These are phyloP conservation scores for Delphinus delphis DNA, from an alignment of 2,113 vertebrate species.

Conservation along the genomic window DNA sequence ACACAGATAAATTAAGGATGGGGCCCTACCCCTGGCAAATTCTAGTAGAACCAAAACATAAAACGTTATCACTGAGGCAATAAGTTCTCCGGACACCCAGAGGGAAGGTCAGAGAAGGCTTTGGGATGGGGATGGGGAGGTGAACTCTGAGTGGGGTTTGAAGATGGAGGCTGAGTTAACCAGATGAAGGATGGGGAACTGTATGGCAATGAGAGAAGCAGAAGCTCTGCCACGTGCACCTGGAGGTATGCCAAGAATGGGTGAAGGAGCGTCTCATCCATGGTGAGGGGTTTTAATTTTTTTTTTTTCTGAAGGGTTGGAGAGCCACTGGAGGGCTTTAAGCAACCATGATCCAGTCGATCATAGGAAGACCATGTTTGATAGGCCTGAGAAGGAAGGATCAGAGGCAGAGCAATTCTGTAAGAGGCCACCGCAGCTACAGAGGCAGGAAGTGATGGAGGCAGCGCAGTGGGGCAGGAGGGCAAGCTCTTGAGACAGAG, in stretches of 20 bases:
- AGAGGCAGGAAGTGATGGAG: not conserved
- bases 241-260: not conserved
- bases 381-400: not conserved
- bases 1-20: not conserved
- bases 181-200: not conserved
- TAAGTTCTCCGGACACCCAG: not conserved
- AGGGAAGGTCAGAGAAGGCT: too few species aligned
- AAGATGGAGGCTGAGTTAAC: not conserved
- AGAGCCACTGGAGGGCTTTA: not conserved
- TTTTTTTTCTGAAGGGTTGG: not conserved
- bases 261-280: not conserved
- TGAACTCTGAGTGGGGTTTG: not conserved
- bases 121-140: too few species aligned
- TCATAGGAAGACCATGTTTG: not conserved
- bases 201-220: not conserved
- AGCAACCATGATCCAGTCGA: not conserved
- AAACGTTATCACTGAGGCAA: accelerated
- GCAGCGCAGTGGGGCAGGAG: not conserved
- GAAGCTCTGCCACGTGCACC: not conserved
- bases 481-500: not conserved
- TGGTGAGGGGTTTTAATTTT: not conserved
- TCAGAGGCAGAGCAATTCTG: not conserved
- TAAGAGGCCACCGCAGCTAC: not conserved
- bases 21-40: not conserved
- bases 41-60: not conserved